Conservation (phyloP, 2,888 invertebrate species). For the Ephialtes manifestator region DNA sequence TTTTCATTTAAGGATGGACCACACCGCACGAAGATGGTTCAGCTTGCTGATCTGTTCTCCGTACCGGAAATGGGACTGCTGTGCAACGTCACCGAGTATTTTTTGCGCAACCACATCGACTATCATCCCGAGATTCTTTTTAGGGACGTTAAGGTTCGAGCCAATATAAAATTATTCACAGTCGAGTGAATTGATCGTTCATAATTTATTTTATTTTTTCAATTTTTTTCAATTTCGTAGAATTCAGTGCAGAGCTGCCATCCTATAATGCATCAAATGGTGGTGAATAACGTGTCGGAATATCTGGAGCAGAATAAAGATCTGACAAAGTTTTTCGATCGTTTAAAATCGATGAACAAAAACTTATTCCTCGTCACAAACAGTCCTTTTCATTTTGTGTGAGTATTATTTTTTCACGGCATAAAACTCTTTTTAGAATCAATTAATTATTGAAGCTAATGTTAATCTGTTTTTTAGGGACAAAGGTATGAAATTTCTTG, state of each 20-base stretch:
- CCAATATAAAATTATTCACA: neutral
- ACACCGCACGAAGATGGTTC: slow-evolving; percentile 91
- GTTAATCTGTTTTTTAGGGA: slow-evolving; percentile 88
- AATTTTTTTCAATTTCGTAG: slow-evolving; percentile 85
- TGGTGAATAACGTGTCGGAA: slow-evolving; percentile 93
- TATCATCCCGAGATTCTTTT: slow-evolving; percentile 98
- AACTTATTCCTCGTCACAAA: slow-evolving; percentile 98
- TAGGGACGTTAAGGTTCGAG: slow-evolving; percentile 94
- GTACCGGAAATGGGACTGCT: slow-evolving; percentile 98
- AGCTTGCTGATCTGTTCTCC: slow-evolving; percentile 98
- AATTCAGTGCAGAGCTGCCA: slow-evolving; percentile 95
- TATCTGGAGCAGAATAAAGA: slow-evolving; percentile 93
- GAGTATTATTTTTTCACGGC: slow-evolving; percentile 84
- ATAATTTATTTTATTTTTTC: neutral
- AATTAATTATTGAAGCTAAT: neutral
- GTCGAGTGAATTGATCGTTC: neutral
- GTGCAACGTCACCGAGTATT: slow-evolving; percentile 97
- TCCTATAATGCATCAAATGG: slow-evolving; percentile 95
- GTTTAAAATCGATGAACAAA: slow-evolving; percentile 91
- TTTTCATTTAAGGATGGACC: slow-evolving; percentile 76
- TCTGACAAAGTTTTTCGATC: slow-evolving; percentile 91
- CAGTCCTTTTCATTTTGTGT: slow-evolving; percentile 98
- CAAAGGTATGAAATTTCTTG: slow-evolving; percentile 95
- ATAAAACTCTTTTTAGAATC: neutral
- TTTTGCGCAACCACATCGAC: slow-evolving; percentile 94